These are phyloP conservation scores for Leptinotarsa lineolata DNA, from an alignment of 1,140 invertebrate species.

Conservation along the genomic window DNA sequence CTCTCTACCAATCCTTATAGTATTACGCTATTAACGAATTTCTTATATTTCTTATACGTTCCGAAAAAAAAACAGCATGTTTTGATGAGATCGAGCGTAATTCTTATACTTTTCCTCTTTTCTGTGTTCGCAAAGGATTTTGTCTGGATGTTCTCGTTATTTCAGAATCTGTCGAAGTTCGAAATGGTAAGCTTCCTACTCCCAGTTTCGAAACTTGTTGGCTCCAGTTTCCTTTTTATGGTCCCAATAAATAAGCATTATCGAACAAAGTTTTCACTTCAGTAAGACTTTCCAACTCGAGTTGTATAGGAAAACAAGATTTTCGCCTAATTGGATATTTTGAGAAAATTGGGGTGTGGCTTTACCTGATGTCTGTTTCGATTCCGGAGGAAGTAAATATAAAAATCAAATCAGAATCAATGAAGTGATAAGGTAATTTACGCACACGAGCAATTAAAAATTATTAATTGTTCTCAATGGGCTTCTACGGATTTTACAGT, in stretches of 20 bases:
- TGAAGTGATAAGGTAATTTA: too few species aligned
- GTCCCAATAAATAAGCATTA: conserved; percentile 3
- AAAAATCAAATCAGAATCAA: too few species aligned
- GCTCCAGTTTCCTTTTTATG: not conserved
- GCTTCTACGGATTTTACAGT: too few species aligned
- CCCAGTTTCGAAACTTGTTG: not conserved
- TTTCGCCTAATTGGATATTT: not conserved
- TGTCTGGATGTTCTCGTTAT: not conserved
- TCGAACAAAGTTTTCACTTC: not conserved
- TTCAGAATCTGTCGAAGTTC: not conserved
- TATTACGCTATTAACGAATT: not conserved
- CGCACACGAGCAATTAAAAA: too few species aligned
- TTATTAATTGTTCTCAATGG: too few species aligned
- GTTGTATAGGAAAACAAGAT: not conserved
- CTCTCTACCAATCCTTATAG: too few species aligned
- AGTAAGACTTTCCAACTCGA: not conserved
- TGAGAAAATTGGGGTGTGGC: not conserved
- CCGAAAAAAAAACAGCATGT: not conserved
- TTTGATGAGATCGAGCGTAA: not conserved
- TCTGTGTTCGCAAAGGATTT: not conserved
- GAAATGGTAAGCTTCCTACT: not conserved
- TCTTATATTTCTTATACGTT: not conserved
- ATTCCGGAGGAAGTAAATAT: too few species aligned
- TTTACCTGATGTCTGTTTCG: not conserved
- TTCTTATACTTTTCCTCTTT: conserved; percentile 3